A percentile compares a stretch with the other conserved stretches of the same genome.
phyloP scores from a whole-genome alignment of 2,113 vertebrate genomes.

The Corythornis madagascariensis region DNA sequence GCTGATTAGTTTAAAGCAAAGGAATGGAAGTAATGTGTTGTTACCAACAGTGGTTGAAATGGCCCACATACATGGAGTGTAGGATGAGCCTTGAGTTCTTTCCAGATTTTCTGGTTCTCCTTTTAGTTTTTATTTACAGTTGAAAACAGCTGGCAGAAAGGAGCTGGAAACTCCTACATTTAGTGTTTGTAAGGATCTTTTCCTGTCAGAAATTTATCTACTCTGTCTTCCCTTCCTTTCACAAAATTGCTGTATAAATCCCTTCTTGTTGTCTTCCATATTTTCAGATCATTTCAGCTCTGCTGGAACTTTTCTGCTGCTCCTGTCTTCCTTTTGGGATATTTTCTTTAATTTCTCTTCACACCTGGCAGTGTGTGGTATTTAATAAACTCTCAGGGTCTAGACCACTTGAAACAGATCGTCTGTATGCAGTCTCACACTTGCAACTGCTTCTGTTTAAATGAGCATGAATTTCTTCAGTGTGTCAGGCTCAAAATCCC shows the following conservation, averaged over 20 bases:
- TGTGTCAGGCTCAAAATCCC: not conserved
- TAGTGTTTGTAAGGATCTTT: not conserved
- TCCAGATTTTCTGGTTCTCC: not conserved
- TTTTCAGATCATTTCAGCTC: not conserved
- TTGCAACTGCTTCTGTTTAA: not conserved
- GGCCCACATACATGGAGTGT: accelerated
- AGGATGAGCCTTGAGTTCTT: not conserved
- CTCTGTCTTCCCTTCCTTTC: not conserved
- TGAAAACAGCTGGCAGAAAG: not conserved
- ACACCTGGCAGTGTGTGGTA: not conserved
- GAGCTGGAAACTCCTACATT: not conserved
- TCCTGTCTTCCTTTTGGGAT: not conserved
- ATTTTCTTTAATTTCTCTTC: not conserved
- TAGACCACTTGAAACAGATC: not conserved
- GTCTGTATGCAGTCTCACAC: not conserved
- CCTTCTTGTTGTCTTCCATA: not conserved
- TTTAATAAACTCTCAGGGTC: not conserved
- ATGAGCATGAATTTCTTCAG: not conserved
- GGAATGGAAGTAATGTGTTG: not conserved
- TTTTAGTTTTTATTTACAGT: not conserved
- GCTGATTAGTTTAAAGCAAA: not conserved
- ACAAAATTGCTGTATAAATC: not conserved
- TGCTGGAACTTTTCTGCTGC: not conserved
- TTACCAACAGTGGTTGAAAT: not conserved
- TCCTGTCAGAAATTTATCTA: not conserved